Base-by-base conservation (phyloP, 2,888 invertebrate species). In the Synanthedon myopaeformis region DNA sequence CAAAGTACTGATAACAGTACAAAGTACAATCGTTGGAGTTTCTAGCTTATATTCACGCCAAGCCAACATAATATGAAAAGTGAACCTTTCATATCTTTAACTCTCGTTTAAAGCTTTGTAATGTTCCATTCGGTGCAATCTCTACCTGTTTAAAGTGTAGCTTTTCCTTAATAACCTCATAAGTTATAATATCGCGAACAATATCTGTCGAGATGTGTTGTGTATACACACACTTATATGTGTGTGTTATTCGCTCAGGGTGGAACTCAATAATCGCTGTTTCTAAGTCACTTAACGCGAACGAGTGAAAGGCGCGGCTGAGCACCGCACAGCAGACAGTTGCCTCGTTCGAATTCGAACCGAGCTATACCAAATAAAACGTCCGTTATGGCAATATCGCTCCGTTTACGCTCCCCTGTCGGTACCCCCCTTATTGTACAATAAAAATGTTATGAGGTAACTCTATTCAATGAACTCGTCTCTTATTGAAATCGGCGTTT, bases 361-460 rank as follows among this genome's bases (percentile, higher is more conserved):
- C 56, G 53, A 56, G 48, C 51, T 53, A 54, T 56, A 62, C 65
- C 66, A 63, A 67, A 71, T 72, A 74, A 35, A 75, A 72, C 64
- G 69, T 66, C 64, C 70, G 69, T 74, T 76, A 72, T 72, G 74
- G 74, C 79, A 82, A 83, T 82, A 83, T 79, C 74, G 69, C 62
- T 35, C 58, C 71, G 73, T 74, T 77, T 75, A 74, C 70, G 67
- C 67, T 67, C 71, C 72, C 70, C 71, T 66, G 72, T 69, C 69
- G 67, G 72, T 74, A 72, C 72, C 72, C 72, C 72, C 77, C 81
- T 79, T 82, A 82, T 79, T 79, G 81, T 81, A 78, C 80, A 83
- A 84, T 86, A 84, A 85, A 85, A 86, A 83, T 78, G 81, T 85
- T 86, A 86, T 75, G 84, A 84, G 81, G 78, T 82, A 80, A 83